These are phyloP conservation scores for Fukomys damarensis DNA, from an alignment of 2,113 vertebrate species.

Conservation along the genomic window DNA sequence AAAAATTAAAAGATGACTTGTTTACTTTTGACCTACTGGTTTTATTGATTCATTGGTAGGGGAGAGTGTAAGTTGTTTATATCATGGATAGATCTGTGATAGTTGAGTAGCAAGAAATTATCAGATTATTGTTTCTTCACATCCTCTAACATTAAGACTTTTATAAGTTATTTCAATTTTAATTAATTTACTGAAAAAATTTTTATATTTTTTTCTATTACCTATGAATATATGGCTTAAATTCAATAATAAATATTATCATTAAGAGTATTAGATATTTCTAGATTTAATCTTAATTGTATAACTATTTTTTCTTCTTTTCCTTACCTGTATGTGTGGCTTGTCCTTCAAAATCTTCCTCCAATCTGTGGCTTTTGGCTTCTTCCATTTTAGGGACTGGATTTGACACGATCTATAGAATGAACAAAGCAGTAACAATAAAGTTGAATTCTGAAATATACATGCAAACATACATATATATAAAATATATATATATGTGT, in stretches of 20 bases:
- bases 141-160: not conserved
- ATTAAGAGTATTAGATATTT: not conserved
- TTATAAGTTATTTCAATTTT: constrained; percentile 30
- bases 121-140: not conserved
- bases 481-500: not conserved
- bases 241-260: not conserved
- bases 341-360: constrained; percentile 91
- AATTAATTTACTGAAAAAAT: constrained; percentile 44
- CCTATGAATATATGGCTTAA: not conserved
- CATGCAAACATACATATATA: not conserved
- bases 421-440: constrained; percentile 63
- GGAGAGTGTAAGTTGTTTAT: not conserved
- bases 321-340: constrained; percentile 94
- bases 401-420: constrained; percentile 67
- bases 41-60: not conserved
- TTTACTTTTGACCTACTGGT: not conserved
- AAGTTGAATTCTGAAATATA: not conserved
- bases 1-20: constrained; percentile 43
- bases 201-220: constrained; percentile 30
- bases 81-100: not conserved
- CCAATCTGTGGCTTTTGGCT: constrained; percentile 84
- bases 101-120: not conserved
- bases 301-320: constrained; percentile 45
- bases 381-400: constrained; percentile 85
- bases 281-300: constrained; percentile 31